A percentile compares a stretch with the other conserved stretches of the same genome.
Evolutionary conservation across 2,797 vertebrate species (phyloP).

Genomic region (Urocyon cinereoargenteus): DNA sequence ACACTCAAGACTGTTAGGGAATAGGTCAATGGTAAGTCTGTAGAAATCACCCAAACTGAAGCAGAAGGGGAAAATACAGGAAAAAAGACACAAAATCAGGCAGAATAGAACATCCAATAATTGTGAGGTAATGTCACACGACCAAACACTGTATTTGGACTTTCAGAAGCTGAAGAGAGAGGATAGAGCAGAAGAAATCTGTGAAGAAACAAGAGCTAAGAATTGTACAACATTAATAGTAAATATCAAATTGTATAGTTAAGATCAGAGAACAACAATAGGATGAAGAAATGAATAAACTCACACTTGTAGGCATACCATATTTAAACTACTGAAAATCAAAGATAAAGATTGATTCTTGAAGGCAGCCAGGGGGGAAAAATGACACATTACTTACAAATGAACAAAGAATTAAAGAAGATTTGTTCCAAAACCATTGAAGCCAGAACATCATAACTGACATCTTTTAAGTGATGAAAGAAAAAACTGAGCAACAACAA

Average conservation of each 20-base stretch:
- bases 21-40: neutral
- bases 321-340: neutral
- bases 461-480: neutral
- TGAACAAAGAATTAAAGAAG: neutral
- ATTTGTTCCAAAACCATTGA: neutral
- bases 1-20: neutral
- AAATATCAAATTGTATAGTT: neutral
- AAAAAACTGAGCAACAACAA: neutral
- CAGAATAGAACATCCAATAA: neutral
- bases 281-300: neutral
- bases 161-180: neutral
- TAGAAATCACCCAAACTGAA: neutral
- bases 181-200: neutral
- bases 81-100: neutral
- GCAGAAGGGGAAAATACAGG: rapidly evolving
- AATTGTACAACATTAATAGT: neutral
- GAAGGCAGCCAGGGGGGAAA: neutral
- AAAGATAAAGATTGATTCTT: neutral
- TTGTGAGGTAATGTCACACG: neutral
- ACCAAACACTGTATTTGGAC: neutral
- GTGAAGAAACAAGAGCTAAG: neutral
- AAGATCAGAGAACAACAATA: neutral
- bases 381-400: neutral
- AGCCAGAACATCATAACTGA: neutral
- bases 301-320: neutral